A percentile compares a stretch with the other conserved stretches of the same genome.
Evolutionary conservation across 2,888 invertebrate genomes (phyloP).

Genomic region (Iselma pallidipennis): DNA sequence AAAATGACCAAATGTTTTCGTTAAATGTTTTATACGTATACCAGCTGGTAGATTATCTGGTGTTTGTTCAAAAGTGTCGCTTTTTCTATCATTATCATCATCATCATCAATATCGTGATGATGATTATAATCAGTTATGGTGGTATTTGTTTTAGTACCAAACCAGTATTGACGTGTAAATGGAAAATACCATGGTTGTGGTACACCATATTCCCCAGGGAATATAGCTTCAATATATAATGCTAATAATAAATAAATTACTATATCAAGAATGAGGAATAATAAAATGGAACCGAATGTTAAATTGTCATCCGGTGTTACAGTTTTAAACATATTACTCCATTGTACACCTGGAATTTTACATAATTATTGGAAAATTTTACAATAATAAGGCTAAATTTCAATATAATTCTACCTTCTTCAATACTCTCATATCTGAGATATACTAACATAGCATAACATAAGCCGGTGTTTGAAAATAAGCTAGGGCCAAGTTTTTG

Average conservation of each 20-base stretch:
- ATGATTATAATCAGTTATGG: not conserved
- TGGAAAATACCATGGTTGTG: conserved; percentile 78
- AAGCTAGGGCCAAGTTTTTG: conserved; percentile 67
- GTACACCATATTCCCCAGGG: conserved; percentile 82
- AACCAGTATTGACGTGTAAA: conserved; percentile 53
- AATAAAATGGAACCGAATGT: conserved; percentile 70
- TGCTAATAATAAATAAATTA: conserved; percentile 73
- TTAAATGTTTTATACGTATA: conserved; percentile 59
- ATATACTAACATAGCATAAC: conserved; percentile 72
- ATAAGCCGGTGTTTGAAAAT: conserved; percentile 76
- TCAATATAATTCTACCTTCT: conserved; percentile 59
- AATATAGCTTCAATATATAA: conserved; percentile 82
- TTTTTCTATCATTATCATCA: not conserved
- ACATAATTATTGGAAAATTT: no score
- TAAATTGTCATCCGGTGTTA: conserved; percentile 67
- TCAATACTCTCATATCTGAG: conserved; percentile 70
- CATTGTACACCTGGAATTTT: conserved; percentile 57
- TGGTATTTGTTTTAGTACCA: not conserved
- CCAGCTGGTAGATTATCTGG: conserved; percentile 53
- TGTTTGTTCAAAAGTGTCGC: conserved; percentile 53
- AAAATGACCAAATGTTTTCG: conserved; percentile 61
- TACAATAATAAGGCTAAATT: no score
- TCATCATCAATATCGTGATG: no score
- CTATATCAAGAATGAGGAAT: conserved; percentile 68
- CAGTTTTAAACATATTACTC: conserved; percentile 63